These are phyloP conservation scores for Lacanobia oleracea DNA, from an alignment of 2,888 invertebrate species.

Conservation along the genomic window DNA sequence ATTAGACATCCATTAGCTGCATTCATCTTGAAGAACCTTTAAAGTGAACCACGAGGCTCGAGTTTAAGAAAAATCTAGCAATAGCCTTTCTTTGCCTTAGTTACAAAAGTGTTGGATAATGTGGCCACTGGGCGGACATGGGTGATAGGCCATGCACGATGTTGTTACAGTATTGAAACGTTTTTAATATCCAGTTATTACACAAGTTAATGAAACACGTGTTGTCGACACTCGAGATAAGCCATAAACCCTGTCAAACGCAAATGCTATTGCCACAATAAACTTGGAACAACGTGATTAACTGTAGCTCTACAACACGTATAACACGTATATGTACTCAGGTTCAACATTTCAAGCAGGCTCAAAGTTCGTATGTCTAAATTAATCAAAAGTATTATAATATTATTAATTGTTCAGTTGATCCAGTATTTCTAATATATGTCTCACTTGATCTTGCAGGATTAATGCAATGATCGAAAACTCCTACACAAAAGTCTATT, in stretches of 20 bases:
- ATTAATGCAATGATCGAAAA: background rate
- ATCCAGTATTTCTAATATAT: background rate
- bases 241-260: conserved; percentile 34
- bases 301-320: background rate
- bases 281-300: conserved; percentile 37
- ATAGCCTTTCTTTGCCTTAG: too few relatives aligned
- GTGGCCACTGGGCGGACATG: background rate
- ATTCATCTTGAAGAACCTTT: too few relatives aligned
- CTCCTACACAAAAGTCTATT: background rate
- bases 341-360: background rate
- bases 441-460: background rate
- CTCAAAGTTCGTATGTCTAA: conserved; percentile 5
- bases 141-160: conserved; percentile 28
- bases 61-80: background rate
- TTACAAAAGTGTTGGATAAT: too few relatives aligned
- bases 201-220: conserved; percentile 38
- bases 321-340: background rate
- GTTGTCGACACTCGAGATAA: conserved; percentile 46
- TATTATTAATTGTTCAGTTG: background rate
- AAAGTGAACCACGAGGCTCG: background rate
- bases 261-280: conserved; percentile 45
- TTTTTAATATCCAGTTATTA: conserved; percentile 36
- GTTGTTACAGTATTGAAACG: conserved; percentile 27
- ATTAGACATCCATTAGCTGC: too few relatives aligned
- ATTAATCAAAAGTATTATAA: background rate